These are phyloP conservation scores for Scaptomyza graminum DNA, from an alignment of 1,140 invertebrate species.

Conservation along the genomic window DNA sequence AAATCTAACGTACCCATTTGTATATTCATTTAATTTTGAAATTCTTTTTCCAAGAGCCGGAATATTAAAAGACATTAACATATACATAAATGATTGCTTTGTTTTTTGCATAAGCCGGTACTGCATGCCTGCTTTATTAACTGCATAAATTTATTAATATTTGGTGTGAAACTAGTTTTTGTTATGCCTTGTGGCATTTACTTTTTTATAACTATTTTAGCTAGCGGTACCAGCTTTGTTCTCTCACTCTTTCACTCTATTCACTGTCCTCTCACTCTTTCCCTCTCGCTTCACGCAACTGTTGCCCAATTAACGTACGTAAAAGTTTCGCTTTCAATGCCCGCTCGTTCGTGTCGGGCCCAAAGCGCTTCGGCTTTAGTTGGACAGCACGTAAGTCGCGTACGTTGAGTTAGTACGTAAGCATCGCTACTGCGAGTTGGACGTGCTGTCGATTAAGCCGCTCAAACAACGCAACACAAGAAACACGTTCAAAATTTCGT, in stretches of 20 bases:
- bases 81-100: conserved; percentile 3
- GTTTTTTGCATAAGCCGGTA: not conserved
- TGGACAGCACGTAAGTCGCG: conserved; percentile 30
- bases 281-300: no score
- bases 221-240: not conserved
- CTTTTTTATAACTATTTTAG: not conserved
- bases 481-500: conserved; percentile 68
- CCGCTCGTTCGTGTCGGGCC: conserved; percentile 17
- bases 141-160: no score
- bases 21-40: conserved; percentile 38
- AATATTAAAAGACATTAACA: conserved; percentile 14
- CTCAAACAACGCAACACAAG: conserved; percentile 26
- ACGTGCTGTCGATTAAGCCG: conserved; percentile 34
- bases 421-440: conserved; percentile 44
- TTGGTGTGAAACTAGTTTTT: conserved; percentile 15
- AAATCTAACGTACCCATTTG: conserved; percentile 24
- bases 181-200: not conserved
- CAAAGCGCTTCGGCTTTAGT: conserved; percentile 23
- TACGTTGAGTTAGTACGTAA: conserved; percentile 59
- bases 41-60: not conserved
- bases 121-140: no score
- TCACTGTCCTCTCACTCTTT: not conserved
- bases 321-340: conserved; percentile 38
- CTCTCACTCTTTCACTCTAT: not conserved
- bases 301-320: not conserved